These are phyloP conservation scores for Leuciscus waleckii DNA, from an alignment of 2,797 vertebrate genomes.

Conservation along the genomic window DNA sequence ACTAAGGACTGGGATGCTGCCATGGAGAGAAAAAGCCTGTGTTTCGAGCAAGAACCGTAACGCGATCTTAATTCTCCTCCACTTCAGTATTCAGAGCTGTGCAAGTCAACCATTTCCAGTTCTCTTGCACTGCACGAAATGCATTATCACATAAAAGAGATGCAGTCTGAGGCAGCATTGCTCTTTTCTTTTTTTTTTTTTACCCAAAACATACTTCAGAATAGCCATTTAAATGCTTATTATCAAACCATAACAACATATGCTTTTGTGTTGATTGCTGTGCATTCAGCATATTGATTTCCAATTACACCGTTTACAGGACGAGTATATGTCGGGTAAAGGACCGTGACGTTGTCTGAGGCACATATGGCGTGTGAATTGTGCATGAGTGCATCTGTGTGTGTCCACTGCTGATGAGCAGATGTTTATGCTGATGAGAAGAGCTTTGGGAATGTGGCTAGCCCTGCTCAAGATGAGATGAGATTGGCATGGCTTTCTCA, in stretches of 20 bases:
- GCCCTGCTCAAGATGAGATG: conserved; percentile 41
- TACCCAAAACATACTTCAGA: neutral
- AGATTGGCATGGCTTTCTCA: conserved; percentile 70
- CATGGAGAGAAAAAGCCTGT: conserved; percentile 63
- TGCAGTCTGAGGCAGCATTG: neutral
- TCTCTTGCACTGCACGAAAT: neutral
- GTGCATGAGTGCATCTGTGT: conserved; percentile 29
- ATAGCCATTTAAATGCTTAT: conserved; percentile 18
- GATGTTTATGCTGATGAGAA: conserved; percentile 50
- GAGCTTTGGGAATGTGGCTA: conserved; percentile 33
- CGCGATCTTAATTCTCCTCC: conserved; percentile 59
- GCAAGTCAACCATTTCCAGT: neutral
- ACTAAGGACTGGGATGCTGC: conserved; percentile 57
- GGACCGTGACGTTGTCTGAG: conserved; percentile 9
- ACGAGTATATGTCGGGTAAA: conserved; percentile 15
- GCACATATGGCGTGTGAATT: conserved; percentile 35
- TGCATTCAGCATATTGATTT: conserved; percentile 44
- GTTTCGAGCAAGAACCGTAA: conserved; percentile 40
- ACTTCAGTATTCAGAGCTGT: conserved; percentile 25
- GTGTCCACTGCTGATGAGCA: conserved; percentile 45
- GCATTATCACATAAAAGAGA: neutral
- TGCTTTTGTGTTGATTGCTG: conserved; percentile 44
- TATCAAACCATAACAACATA: conserved; percentile 24
- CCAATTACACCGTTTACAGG: conserved; percentile 32
- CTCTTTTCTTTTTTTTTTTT: neutral